Base-by-base conservation (phyloP, 2,888 invertebrate species). In the Cataglyphis cursor region DNA sequence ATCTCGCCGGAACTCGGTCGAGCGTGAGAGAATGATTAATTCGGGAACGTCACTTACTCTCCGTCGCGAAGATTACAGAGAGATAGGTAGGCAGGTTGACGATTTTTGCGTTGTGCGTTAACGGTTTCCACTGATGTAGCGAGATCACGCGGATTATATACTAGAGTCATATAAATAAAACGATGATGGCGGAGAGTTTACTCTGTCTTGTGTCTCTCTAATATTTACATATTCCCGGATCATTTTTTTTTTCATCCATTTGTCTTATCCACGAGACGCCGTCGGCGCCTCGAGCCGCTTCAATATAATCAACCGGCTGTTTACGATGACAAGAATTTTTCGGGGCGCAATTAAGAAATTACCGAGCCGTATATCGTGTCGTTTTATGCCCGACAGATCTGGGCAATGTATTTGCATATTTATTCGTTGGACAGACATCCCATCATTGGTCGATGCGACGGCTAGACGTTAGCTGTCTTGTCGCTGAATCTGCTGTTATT, bases 301-400 rank as follows among this genome's bases (percentile, higher is more conserved):
- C 91, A 91, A 92, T 92, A 90, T 92, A 93, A 94, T 93, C 93
- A 93, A 92, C 89, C 91, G 90, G 89, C 92, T 93, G 89, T 94
- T 94, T 94, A 94, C 92, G 93, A 94, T 93, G 94, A 94, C 94
- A 94, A 93, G 94, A 94, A 94, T 94, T 94, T 93, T 94, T 94
- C 90, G 92, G 91, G 85, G 90, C 90, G 93, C 94, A 94, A 94
- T 94, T 94, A 94, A 94, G 94, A 94, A 94, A 94, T 94, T 94
- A 94, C 94, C 93, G 90, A 92, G 90, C 92, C 94, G 91, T 94
- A 94, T 94, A 94, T 95, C 93, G 92, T 92, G 81, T 76, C 91
- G 91, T 93, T 94, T 94, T 94, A 94, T 94, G 92, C 86, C 87
- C 88, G 51, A 78, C 87, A 87, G 85, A 81, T 85, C 82, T 82